Conservation (phyloP, 2,888 invertebrate genomes). For the Heteropelma amictum region DNA sequence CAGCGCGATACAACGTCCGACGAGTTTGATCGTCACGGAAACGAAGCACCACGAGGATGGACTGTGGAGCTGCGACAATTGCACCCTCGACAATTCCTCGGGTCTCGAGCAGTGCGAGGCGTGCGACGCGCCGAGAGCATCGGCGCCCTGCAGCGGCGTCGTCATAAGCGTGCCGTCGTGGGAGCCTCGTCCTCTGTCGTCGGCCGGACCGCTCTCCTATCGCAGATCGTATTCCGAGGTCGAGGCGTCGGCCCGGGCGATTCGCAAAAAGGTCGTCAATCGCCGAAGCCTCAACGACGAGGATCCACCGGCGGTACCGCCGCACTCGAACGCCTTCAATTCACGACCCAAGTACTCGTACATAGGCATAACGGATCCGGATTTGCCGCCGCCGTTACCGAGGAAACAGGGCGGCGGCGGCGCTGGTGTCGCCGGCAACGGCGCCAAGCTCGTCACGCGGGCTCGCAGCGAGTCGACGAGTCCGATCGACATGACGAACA, state of each 20-base stretch:
- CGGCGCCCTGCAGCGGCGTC: conserved; percentile 78
- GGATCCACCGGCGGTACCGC: conserved; percentile 80
- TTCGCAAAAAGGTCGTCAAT: conserved; percentile 78
- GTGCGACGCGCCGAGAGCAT: conserved; percentile 85
- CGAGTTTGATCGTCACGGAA: conserved; percentile 82
- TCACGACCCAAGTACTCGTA: conserved; percentile 74
- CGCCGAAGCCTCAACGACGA: conserved; percentile 79
- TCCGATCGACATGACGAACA: conserved; percentile 62
- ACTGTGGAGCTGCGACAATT: conserved; percentile 85
- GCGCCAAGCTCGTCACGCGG: conserved; percentile 63
- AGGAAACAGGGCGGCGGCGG: conserved; percentile 73
- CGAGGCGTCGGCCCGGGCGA: conserved; percentile 75
- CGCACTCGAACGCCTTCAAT: conserved; percentile 75
- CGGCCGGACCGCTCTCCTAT: conserved; percentile 75
- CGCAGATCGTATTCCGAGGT: conserved; percentile 77
- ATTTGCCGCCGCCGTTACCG: conserved; percentile 75
- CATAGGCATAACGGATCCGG: conserved; percentile 74
- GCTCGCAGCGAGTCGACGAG: conserved; percentile 73
- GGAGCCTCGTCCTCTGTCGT: conserved; percentile 74
- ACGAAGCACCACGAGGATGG: conserved; percentile 71
- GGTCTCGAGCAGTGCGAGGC: conserved; percentile 85
- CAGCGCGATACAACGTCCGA: conserved; percentile 79
- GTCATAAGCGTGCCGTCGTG: conserved; percentile 79
- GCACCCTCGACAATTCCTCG: conserved; percentile 86
- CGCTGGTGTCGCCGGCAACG: conserved; percentile 14